These are phyloP conservation scores for Platalea minor DNA, from an alignment of 2,797 vertebrate species.

Conservation along the genomic window DNA sequence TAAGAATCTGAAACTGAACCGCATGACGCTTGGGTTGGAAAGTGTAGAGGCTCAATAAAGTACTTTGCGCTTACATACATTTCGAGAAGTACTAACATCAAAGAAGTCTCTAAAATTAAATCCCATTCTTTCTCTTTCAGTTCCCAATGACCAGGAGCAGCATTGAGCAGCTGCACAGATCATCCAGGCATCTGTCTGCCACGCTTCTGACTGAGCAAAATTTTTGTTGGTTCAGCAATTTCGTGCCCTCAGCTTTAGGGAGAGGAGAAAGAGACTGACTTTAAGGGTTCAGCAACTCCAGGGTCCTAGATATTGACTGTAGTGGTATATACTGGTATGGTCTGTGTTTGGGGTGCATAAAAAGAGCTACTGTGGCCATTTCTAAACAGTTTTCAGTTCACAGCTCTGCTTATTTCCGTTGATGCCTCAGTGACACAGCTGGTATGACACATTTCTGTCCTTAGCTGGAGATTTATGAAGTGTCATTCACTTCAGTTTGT, in stretches of 20 bases:
- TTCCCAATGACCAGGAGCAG: neutral
- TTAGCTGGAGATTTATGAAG: neutral
- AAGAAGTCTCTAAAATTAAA: neutral
- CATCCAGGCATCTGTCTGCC: neutral
- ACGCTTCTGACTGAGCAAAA: neutral
- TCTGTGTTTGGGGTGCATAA: neutral
- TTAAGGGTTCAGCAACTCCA: neutral
- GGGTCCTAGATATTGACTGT: neutral
- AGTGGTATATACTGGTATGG: neutral
- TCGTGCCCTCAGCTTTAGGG: neutral
- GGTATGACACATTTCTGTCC: neutral
- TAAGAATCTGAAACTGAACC: neutral
- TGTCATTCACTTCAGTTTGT: neutral
- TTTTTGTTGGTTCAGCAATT: neutral
- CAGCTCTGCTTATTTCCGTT: neutral
- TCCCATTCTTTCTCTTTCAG: neutral
- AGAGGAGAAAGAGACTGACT: neutral
- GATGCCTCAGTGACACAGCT: neutral
- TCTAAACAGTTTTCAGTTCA: neutral
- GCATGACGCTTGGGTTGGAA: neutral
- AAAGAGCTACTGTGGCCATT: neutral
- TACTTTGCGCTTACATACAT: neutral
- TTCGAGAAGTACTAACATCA: neutral
- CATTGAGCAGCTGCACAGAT: neutral
- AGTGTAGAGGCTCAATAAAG: neutral